Percentiles rank a stretch among this genome's conserved stretches.
Conservation (phyloP, 2,888 invertebrate species). For the Agrypnus murinus region DNA sequence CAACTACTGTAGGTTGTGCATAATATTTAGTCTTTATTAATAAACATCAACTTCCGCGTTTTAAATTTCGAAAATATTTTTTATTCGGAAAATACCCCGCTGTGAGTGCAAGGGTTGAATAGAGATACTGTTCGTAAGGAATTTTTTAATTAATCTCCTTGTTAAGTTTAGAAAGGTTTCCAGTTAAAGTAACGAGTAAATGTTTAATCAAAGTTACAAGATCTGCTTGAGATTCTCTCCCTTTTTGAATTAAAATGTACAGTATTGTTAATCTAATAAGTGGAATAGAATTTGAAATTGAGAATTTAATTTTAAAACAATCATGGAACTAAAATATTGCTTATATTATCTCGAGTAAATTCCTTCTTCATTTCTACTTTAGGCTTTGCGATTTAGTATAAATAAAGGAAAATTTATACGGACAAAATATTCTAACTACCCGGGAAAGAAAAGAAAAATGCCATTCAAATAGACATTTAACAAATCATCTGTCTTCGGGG, state of each 20-base stretch:
- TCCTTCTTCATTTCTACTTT: no score
- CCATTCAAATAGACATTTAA: constrained; percentile 13
- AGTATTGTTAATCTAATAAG: neutral
- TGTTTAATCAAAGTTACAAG: constrained; percentile 21
- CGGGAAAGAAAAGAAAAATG: neutral
- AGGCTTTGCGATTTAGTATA: no score
- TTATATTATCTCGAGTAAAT: no score
- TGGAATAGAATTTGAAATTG: neutral
- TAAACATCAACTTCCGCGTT: no score
- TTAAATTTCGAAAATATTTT: no score
- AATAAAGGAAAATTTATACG: neutral
- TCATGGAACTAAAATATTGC: no score
- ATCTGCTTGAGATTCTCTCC: neutral
- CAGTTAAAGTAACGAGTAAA: neutral
- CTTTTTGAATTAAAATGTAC: constrained; percentile 15
- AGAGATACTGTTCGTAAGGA: neutral
- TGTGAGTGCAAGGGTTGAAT: no score
- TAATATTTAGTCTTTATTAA: no score
- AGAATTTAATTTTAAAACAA: no score
- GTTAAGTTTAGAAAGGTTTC: constrained; percentile 1
- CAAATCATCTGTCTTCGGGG: constrained; percentile 17
- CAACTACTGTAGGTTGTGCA: no score
- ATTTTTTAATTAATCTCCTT: constrained; percentile 18
- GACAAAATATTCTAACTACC: neutral
- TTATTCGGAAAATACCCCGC: no score